Evolutionary conservation across 2,888 invertebrate species (phyloP).

Genomic region (Allygus modestus): DNA sequence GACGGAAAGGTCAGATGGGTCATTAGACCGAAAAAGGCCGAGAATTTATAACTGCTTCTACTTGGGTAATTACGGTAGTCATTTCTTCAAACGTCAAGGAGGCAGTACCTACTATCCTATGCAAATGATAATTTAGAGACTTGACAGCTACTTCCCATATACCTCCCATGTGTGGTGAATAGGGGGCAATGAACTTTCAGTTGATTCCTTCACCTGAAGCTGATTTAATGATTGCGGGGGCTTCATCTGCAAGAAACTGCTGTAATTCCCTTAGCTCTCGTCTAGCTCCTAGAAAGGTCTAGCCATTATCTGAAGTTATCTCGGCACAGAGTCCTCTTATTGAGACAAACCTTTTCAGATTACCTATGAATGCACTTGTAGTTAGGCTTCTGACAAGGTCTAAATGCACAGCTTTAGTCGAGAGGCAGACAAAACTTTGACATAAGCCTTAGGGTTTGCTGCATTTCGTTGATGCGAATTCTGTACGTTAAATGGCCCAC

Average conservation of each 20-base stretch:
- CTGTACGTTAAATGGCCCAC: conserved; percentile 69
- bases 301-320: conserved; percentile 72
- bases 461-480: conserved; percentile 65
- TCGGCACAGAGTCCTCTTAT: conserved; percentile 70
- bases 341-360: conserved; percentile 71
- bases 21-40: conserved; percentile 68
- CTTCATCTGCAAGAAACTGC: conserved; percentile 28
- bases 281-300: conserved; percentile 72
- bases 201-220: conserved; percentile 57
- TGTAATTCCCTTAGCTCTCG: conserved; percentile 53
- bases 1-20: conserved; percentile 66
- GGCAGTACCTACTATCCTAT: conserved; percentile 46
- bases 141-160: conserved; percentile 64
- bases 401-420: conserved; percentile 71
- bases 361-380: conserved; percentile 71
- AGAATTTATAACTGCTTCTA: conserved; percentile 70
- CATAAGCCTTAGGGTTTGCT: conserved; percentile 68
- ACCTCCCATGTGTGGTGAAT: conserved; percentile 61
- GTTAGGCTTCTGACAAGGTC: conserved; percentile 71
- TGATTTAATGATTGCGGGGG: conserved; percentile 63
- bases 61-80: conserved; percentile 66
- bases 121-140: conserved; percentile 61
- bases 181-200: conserved; percentile 68
- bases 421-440: conserved; percentile 71
- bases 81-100: conserved; percentile 65